Conservation (phyloP, 2,113 vertebrate species). For the Tylochromis polylepis region DNA sequence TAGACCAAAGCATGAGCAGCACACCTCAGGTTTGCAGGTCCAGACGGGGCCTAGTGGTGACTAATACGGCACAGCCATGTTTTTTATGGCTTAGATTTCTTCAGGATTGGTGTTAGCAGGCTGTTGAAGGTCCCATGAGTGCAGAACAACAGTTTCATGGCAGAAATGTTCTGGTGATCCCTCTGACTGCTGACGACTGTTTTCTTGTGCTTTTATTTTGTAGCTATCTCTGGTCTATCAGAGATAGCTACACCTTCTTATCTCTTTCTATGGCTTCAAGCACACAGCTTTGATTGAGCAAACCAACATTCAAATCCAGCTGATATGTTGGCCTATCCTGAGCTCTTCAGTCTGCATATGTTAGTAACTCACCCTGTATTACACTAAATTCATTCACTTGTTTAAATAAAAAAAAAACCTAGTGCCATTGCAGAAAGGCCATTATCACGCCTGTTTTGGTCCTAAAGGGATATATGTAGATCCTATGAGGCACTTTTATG, state of each 20-base stretch:
- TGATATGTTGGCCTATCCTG: background rate
- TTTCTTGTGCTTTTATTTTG: background rate
- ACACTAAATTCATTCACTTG: background rate
- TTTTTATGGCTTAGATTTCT: background rate
- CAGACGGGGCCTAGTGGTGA: background rate
- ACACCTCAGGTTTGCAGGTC: background rate
- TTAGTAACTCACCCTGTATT: background rate
- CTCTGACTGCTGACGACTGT: background rate
- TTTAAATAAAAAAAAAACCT: background rate
- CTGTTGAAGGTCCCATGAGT: background rate
- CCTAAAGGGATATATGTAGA: background rate
- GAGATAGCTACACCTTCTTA: background rate
- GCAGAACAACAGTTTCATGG: background rate
- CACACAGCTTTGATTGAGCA: background rate
- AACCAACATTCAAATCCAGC: background rate
- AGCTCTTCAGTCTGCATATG: background rate
- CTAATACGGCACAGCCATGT: fast-evolving
- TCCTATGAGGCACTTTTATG: background rate
- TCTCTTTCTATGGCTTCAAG: background rate
- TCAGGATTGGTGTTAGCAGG: background rate
- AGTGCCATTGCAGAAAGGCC: background rate
- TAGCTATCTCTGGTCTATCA: background rate
- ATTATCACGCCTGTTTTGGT: background rate
- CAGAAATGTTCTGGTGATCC: background rate
- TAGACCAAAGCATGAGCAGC: background rate